Evolutionary conservation across 2,888 invertebrate genomes (phyloP).

Genomic region (Tiliacea citrago): DNA sequence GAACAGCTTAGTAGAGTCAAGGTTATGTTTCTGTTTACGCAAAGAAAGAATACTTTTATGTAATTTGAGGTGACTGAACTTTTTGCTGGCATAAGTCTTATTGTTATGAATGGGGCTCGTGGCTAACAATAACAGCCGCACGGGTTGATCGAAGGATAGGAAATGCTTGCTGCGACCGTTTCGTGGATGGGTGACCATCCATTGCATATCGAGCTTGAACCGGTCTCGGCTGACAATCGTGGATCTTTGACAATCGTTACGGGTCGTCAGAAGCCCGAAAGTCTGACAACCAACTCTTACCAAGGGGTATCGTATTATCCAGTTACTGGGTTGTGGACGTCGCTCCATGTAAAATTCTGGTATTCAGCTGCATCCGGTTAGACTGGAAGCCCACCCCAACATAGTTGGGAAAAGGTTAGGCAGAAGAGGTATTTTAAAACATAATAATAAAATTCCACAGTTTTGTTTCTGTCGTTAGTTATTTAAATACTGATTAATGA

Average conservation of each 20-base stretch:
- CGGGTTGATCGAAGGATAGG: not conserved
- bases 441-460: not conserved
- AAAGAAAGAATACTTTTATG: constrained; percentile 33
- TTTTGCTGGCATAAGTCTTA: not conserved
- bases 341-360: too few species aligned
- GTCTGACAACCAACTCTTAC: not conserved
- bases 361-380: too few species aligned
- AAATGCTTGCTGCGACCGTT: not conserved
- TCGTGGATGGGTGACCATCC: not conserved
- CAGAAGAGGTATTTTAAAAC: not conserved
- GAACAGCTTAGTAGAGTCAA: constrained; percentile 52
- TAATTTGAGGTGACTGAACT: constrained; percentile 51
- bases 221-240: not conserved
- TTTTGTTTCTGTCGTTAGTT: not conserved
- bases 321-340: too few species aligned
- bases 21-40: constrained; percentile 54
- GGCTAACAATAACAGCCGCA: not conserved
- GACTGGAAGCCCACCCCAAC: too few species aligned
- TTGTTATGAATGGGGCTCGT: not conserved
- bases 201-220: not conserved
- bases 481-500: constrained; percentile 5
- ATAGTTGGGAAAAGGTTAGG: too few species aligned
- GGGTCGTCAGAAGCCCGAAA: not conserved
- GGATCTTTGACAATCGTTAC: not conserved
- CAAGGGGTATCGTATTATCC: too few species aligned